Conservation (phyloP, 2,888 invertebrate species). For the Tachina fera region DNA sequence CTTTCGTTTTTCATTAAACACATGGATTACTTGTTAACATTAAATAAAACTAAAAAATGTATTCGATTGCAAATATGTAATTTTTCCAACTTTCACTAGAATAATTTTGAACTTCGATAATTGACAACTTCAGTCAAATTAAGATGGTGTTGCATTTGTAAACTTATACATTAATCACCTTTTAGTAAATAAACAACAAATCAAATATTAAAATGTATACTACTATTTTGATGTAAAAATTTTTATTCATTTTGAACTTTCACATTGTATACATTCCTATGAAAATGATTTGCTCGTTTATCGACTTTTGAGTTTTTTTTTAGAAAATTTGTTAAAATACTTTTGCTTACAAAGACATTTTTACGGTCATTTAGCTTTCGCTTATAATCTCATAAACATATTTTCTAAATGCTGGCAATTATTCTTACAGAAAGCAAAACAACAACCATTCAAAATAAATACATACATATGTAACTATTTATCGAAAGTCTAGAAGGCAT, state of each 20-base stretch:
- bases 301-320: conserved; percentile 3
- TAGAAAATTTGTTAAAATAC: conserved; percentile 9
- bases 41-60: too few relatives aligned
- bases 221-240: background rate
- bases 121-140: too few relatives aligned
- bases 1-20: too few relatives aligned
- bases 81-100: too few relatives aligned
- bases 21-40: too few relatives aligned
- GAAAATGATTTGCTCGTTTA: conserved; percentile 2
- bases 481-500: conserved; percentile 53
- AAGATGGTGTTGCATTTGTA: too few relatives aligned
- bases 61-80: too few relatives aligned
- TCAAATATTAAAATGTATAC: too few relatives aligned
- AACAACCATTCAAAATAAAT: conserved; percentile 20
- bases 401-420: conserved; percentile 46
- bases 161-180: too few relatives aligned
- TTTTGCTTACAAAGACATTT: conserved; percentile 51
- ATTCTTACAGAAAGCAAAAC: conserved; percentile 48
- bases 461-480: background rate
- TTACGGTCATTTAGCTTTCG: conserved; percentile 63
- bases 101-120: too few relatives aligned
- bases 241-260: background rate
- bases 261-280: background rate
- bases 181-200: too few relatives aligned
- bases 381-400: conserved; percentile 60